These are phyloP conservation scores for Cyphomyrus discorhynchus DNA, from an alignment of 2,113 vertebrate genomes.

Conservation along the genomic window DNA sequence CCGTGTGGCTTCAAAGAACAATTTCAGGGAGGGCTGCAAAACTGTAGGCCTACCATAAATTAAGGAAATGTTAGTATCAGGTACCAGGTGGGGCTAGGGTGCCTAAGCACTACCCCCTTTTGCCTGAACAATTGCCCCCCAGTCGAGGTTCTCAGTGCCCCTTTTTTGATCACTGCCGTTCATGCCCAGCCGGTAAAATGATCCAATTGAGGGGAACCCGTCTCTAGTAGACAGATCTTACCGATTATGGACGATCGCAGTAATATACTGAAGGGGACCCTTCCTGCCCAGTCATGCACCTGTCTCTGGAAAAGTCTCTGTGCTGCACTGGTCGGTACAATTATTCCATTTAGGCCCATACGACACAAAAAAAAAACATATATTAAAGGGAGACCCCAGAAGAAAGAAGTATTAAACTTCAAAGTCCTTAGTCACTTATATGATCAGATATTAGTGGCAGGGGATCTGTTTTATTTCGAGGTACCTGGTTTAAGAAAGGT, in stretches of 20 bases:
- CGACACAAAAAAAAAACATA: not conserved
- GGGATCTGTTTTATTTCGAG: not conserved
- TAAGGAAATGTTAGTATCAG: not conserved
- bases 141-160: not conserved
- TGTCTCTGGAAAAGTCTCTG: not conserved
- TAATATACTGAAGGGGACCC: not conserved
- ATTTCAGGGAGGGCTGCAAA: not conserved
- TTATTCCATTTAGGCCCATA: not conserved
- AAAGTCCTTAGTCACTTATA: not conserved
- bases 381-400: not conserved
- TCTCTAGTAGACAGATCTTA: not conserved
- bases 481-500: not conserved
- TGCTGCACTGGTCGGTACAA: not conserved
- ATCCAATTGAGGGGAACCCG: not conserved
- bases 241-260: not conserved
- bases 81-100: not conserved
- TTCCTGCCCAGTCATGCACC: not conserved
- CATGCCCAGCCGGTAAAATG: not conserved
- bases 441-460: not conserved
- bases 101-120: not conserved
- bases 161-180: not conserved
- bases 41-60: not conserved
- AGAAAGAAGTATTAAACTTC: not conserved
- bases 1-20: not conserved
- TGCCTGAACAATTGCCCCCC: not conserved